Conservation (phyloP, 1,140 invertebrate genomes). For the Hylyphantes graminicola region DNA sequence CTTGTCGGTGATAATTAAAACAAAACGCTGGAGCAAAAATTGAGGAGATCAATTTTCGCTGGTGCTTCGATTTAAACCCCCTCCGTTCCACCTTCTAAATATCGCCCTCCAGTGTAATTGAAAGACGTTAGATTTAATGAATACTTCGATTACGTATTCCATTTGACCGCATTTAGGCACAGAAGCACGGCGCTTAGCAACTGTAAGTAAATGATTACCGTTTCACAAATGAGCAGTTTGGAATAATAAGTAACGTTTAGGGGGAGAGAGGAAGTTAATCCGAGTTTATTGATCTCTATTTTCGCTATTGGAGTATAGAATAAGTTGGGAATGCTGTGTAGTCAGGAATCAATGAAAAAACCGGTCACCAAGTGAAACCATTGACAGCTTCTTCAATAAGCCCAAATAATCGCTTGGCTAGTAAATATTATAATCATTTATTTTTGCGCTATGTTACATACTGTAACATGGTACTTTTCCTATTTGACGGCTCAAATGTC, state of each 20-base stretch:
- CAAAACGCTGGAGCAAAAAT: slow-evolving; percentile 60
- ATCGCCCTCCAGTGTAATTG: slow-evolving; percentile 57
- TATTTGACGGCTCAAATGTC: no score
- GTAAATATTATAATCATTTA: no score
- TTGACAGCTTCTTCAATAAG: no score
- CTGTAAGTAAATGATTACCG: slow-evolving; percentile 60
- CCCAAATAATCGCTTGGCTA: no score
- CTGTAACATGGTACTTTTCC: no score
- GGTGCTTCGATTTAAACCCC: slow-evolving; percentile 26
- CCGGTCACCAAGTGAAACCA: no score
- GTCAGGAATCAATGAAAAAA: no score
- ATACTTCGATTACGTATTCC: slow-evolving; percentile 60
- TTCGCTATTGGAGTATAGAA: no score
- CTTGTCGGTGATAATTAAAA: slow-evolving; percentile 60
- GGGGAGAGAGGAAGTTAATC: slow-evolving; percentile 46
- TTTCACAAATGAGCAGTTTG: slow-evolving; percentile 60
- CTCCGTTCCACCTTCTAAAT: slow-evolving; percentile 43
- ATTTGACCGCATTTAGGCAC: slow-evolving; percentile 34
- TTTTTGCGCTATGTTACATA: no score
- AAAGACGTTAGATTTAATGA: slow-evolving; percentile 60
- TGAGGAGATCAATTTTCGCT: slow-evolving; percentile 57
- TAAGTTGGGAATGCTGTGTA: no score
- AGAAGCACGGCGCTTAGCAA: slow-evolving; percentile 48
- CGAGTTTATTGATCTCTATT: slow-evolving; percentile 50
- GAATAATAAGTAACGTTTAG: slow-evolving; percentile 55